Base-by-base conservation (phyloP, 2,888 invertebrate genomes). In the Antheraea yamamai region DNA sequence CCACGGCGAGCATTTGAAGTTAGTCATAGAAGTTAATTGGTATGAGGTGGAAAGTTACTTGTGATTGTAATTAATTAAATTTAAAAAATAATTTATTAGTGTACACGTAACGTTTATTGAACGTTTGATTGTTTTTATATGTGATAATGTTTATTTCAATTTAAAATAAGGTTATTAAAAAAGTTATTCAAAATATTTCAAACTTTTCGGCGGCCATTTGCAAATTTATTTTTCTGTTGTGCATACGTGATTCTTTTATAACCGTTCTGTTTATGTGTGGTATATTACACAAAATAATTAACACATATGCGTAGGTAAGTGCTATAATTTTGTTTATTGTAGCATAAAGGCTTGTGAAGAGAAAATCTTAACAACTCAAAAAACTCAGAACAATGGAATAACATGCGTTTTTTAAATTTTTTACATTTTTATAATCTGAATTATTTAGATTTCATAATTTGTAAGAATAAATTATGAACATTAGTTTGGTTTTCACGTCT, bases 1-100 rank as follows among this genome's bases (percentile, higher is more conserved):
- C 82, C 76, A 77, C 73, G 77, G 73, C 80, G 77, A 70, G 78
- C 77, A 30, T 79, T 82, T 75, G 83, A 78, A 81, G 83, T 83
- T 82, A 70, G 70, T 70, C 8, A 18, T 66, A 39, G 35, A 70
- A 39, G 39, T 70, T 39, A 39, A 10, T 26, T 10, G 26, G 23
- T 12, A 2, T 14, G 10, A 30, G 4, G 12, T 26, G 7, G 64
- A 66, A 16, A 66, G 64, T 66, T 61, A 23, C 23, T 23, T 8
- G 23, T 61, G 23, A 61, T 61, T 23, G 10, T 3, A 61, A 61
- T 61, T 61, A 4, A 23, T 23, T 23, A 23, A 23, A 61, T 23
- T 12, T 23, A 23, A 61, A 61, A 23, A 61, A 55, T 6, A 20
- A 7, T 7, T 55, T n/a, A 55, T 55, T 20, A 20, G 55, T 20